Evolutionary conservation across 2,797 vertebrate genomes (phyloP), one percentile per base, ranked within the genome.

Genomic region (Xiphorhynchus erythropygius): DNA sequence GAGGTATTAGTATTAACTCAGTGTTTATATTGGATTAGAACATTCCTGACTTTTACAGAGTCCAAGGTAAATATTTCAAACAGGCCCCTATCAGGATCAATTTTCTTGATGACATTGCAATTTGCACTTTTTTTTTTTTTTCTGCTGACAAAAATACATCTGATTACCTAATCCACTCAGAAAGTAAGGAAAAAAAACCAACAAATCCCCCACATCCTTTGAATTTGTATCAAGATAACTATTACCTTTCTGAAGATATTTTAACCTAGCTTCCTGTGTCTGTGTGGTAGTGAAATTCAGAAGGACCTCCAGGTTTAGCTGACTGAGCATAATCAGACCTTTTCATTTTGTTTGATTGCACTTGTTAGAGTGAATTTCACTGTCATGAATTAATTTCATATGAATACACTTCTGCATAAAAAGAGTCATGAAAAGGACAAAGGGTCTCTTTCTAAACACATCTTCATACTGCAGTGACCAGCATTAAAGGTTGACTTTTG

Each of bases 31-130:
- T 94, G 91, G 88, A 95, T 94, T 97, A 95, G 84, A 92, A 89
- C 82, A 94, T 94, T 95, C 94, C 75, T 94, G 71, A 92, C 57
- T 94, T 89, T 68, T 78, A n/a, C 69, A 44, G 62, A 81, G n/a
- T 93, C 91, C 94, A 96, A 93, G 47, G 55, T 81, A 97, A 95
- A 96, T 93, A 95, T 90, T 93, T 92, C 81, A 94, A 92, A 73
- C 30, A 53, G 44, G 8, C 1, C 0, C 7, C 88, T 88, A 96
- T 96, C 94, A 94, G 35, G 94, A 94, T 78, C 37, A 56, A 75
- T 93, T 93, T 96, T 91, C 87, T 83, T 94, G 64, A 93, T 53
- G 77, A 28, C 25, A 23, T 67, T 60, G 65, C 5, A 89, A 24
- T 90, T 93, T 79, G 57, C 21, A 56, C 18, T 15, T 19, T 64